Base-by-base conservation (phyloP, 2,797 vertebrate species). In the Xerus rutilus region DNA sequence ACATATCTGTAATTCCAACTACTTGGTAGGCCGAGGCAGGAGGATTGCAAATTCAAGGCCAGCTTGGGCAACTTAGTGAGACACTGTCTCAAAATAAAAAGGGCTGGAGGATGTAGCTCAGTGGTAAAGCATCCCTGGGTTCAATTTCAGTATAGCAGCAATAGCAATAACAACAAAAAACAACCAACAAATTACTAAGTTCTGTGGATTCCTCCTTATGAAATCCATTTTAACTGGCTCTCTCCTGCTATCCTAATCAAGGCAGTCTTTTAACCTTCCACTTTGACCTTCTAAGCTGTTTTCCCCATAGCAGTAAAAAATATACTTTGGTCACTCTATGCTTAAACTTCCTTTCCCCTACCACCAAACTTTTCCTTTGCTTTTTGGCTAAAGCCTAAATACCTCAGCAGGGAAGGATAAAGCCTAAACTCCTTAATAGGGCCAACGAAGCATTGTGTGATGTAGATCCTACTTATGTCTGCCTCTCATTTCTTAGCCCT, bases 361-460 rank as follows among this genome's bases (percentile, higher is more conserved):
- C n/a, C 28, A 84, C 25, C 59, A 73, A 84, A 95, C 70, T 45
- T 90, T 95, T 92, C 78, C 64, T 96, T 92, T 92, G 65, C 47
- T 94, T 77, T 95, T 95, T 96, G 67, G 81, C 70, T 93, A 85
- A 97, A 94, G 49, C 4, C 28, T 91, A 93, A 86, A 47, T 82
- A 32, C 64, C 3, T 20, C 91, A 84, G 13, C 73, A 83, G 70
- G 70, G 35, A 95, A 77, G 32, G 3, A 23, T 95, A 59, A 95
- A 86, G 59, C 92, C 74, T 84, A 89, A 91, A 83, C 62, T 96
- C 65, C 62, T 86, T 92, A 47, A 65, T 78, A 72, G 93, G 49
- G 25, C 32, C 84, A 74, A 67, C 4, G 86, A 84, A 81, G 13
- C 70, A 25, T n/a, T 88, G 72, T 39, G 25, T 87, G 67, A 67